Evolutionary conservation across 1,140 invertebrate species (phyloP), one percentile per base, ranked within the genome.

Genomic region (Nixonia krombeini): DNA sequence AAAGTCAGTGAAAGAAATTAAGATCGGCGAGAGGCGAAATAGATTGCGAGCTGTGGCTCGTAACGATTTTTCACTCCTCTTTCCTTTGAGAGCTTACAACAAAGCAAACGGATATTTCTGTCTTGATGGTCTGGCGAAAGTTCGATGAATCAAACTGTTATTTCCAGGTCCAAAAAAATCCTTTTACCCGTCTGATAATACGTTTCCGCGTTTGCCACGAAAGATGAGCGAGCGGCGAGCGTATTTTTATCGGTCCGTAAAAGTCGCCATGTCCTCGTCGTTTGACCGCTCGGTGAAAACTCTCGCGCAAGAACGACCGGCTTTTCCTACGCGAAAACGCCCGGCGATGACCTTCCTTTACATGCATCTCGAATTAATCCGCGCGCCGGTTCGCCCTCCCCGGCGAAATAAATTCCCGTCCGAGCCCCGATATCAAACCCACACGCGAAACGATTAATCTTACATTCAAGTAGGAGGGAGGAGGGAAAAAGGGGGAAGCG

Each of bases 401-500:
- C 45, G 31, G 18, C 23, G 33, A 63, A 64, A 69, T 69, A 69
- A 69, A 69, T 69, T 62, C 16, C 8, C 33, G 33, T 12, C 12
- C 33, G 33, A 35, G 2, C 33, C 49, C 66, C 59, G 50, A 69
- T 63, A 69, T 59, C 58, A 69, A 45, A 44, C 53, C 26, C 66
- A 69, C 67, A 64, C 67, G 67, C 56, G 61, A 62, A 47, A 57
- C 67, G 56, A 70, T 70, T 70, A 70, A 70, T 70, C 68, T 70
- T 65, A 64, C 37, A 41, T 56, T 68, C 52, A 46, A 61, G 56
- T 47, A 45, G 52, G 58, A 52, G 41, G 42, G 53, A 55, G 53
- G 53, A 41, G 52, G 58, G 50, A 46, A 49, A 58, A 55, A 49
- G 53, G 47, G 49, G 56, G 59, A 53, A 69, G 37, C 26, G 15